Base-by-base conservation (phyloP, 64 coral and sea anemone species). In the Platygyra sinensis region DNA sequence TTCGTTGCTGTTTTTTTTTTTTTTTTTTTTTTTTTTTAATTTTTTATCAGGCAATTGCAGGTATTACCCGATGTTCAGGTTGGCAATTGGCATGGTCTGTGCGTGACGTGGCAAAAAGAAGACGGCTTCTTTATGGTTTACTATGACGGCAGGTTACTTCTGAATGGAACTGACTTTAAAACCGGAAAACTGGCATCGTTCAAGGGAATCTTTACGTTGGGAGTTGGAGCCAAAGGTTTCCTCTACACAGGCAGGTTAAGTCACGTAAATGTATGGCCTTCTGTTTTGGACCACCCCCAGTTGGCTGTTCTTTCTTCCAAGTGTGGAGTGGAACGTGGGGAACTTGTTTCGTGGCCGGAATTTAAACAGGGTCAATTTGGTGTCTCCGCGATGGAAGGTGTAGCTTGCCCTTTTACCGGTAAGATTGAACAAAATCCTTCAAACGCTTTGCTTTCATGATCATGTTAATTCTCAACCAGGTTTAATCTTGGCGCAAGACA, bases 261-360 rank as follows among this genome's bases (percentile, higher is more conserved):
- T 8, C 76, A 82, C 33, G 54, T 82, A 24, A 90, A 90, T 62
- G 62, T 54, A 15, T 90, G 88, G 88, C 30, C 64, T 52, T 31
- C 30, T 1, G 77, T 90, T 13, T 74, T 90, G 46, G 76, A 77
- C 13, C 30, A 59, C 22, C 59, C 73, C 24, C 38, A 30, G 0
- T 50, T 90, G 8, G 20, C 62, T 5, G 42, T 74, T 28, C 25
- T 90, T 6, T 71, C 72, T 81, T 52, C 55, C 2, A 62, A 79
- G 17, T 90, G 88, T 79, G 77, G 88, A 65, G 88, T 72, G 2
- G 78, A 90, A 29, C 60, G 76, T 9, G 88, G 88, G 2, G 78
- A 82, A 7, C 39, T 81, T 29, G 50, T 90, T 50, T 74, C 76
- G n/a, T 90, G 88, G 88, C 62, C 73, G 5, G 27, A 16, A 11